phyloP scores from a whole-genome alignment of 2,113 vertebrate genomes.

The Gymnarchus niloticus region DNA sequence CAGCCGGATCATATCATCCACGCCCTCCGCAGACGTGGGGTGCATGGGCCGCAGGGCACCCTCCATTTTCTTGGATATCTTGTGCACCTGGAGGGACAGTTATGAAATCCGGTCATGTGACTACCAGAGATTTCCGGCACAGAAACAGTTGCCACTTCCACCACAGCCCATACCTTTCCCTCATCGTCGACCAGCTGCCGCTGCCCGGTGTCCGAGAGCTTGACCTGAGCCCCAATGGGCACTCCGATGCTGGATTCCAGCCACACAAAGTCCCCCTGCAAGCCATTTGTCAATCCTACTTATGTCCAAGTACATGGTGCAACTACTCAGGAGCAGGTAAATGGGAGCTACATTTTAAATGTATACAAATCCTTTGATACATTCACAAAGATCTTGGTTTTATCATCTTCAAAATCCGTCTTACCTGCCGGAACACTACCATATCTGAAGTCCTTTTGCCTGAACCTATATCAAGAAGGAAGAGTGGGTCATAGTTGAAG shows the following conservation, averaged over 20 bases:
- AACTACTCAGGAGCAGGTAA: background rate
- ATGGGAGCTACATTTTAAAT: background rate
- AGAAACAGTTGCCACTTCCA: background rate
- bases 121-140: too few species aligned
- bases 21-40: constrained; percentile 74
- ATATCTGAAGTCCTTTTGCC: constrained; percentile 38
- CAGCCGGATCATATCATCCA: constrained; percentile 91
- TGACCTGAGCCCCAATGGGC: constrained; percentile 77
- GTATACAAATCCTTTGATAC: background rate
- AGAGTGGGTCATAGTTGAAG: background rate
- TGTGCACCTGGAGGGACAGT: constrained; percentile 70
- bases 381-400: background rate
- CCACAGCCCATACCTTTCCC: constrained; percentile 68
- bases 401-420: constrained; percentile 15
- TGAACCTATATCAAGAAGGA: constrained; percentile 24
- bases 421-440: constrained; percentile 63
- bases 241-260: constrained; percentile 63
- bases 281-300: background rate
- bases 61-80: constrained; percentile 64
- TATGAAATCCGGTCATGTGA: background rate
- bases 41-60: constrained; percentile 74
- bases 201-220: constrained; percentile 63
- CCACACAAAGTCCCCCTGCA: constrained; percentile 89
- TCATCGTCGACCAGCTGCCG: constrained; percentile 78
- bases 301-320: background rate